Percentiles rank a stretch among this genome's conserved stretches.
These are phyloP conservation scores for Boloria euphrosyne DNA, from an alignment of 2,888 invertebrate genomes.

Conservation along the genomic window DNA sequence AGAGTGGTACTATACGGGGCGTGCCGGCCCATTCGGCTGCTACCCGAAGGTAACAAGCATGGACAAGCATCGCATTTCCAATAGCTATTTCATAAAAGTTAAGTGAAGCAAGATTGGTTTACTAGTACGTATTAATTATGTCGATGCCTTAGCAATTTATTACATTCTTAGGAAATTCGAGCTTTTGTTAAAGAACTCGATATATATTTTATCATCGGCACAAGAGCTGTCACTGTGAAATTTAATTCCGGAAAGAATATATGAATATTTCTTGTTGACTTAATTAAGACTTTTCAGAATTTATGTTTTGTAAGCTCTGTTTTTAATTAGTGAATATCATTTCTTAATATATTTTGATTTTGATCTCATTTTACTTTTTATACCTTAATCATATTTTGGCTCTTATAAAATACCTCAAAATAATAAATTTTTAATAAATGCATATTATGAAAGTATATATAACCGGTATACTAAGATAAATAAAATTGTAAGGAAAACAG, in stretches of 20 bases:
- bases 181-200: constrained; percentile 4
- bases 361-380: not conserved
- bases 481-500: too few relatives aligned
- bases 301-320: constrained; percentile 15
- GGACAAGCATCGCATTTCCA: too few relatives aligned
- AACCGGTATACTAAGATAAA: too few relatives aligned
- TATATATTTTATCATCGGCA: constrained; percentile 15
- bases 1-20: too few relatives aligned
- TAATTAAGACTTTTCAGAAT: constrained; percentile 15
- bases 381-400: not conserved
- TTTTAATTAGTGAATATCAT: constrained; percentile 12
- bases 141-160: constrained; percentile 4
- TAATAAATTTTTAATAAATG: too few relatives aligned
- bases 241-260: constrained; percentile 20
- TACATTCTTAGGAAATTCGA: constrained; percentile 5
- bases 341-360: not conserved
- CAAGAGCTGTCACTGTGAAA: constrained; percentile 22
- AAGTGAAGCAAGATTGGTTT: not conserved
- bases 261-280: constrained; percentile 23
- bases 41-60: too few relatives aligned
- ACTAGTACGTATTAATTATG: not conserved
- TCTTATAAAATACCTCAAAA: not conserved
- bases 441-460: too few relatives aligned
- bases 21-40: too few relatives aligned
- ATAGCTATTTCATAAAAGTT: not conserved